phyloP scores from a whole-genome alignment of 2,797 vertebrate species.

The Melanotaenia nigrans region DNA sequence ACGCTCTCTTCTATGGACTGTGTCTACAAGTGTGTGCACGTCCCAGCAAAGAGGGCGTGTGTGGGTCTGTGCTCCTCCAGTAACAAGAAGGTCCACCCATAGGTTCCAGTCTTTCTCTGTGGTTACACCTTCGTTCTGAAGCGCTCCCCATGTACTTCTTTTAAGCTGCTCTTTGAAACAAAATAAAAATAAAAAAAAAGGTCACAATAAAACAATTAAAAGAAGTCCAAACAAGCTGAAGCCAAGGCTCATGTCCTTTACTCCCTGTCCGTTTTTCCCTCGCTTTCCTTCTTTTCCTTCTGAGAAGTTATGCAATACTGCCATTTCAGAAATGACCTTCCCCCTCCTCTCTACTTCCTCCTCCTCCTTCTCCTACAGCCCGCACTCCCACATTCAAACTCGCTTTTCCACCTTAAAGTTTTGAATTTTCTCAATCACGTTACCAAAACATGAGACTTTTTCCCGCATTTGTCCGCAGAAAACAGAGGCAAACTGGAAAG shows the following conservation, averaged over 20 bases:
- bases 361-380: constrained; percentile 6
- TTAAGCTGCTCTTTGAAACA: neutral
- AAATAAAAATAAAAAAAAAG: neutral
- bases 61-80: constrained; percentile 49
- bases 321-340: constrained; percentile 69
- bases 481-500: neutral
- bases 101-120: constrained; percentile 17
- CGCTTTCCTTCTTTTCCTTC: constrained; percentile 59
- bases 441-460: neutral
- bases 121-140: constrained; percentile 32
- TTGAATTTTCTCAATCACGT: constrained; percentile 22
- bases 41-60: constrained; percentile 67
- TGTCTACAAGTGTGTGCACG: constrained; percentile 75
- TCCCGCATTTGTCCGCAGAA: neutral
- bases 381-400: constrained; percentile 37
- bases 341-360: constrained; percentile 35
- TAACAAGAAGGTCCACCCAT: constrained; percentile 66
- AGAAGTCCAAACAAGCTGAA: constrained; percentile 29
- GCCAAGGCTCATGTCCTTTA: constrained; percentile 35
- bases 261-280: constrained; percentile 56
- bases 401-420: constrained; percentile 30
- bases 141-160: neutral
- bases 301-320: constrained; percentile 76
- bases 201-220: constrained; percentile 22
- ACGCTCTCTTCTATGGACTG: constrained; percentile 60